Conservation (phyloP, 2,797 vertebrate genomes). For the Nyctibius grandis region DNA sequence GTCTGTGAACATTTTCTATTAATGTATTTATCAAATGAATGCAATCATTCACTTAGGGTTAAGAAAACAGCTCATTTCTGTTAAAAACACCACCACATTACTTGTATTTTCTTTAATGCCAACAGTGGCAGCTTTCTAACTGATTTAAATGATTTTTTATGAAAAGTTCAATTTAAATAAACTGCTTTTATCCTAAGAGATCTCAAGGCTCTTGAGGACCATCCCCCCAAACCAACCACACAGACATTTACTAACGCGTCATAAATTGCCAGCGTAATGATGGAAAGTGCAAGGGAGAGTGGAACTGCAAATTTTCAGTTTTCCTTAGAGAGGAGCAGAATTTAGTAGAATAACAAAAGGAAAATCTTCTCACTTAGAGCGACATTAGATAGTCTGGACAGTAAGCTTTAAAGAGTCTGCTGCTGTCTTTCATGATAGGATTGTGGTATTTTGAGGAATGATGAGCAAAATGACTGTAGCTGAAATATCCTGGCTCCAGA, state of each 20-base stretch:
- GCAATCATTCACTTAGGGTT: neutral
- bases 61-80: neutral
- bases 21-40: conserved; percentile 35
- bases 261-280: neutral
- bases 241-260: neutral
- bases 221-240: neutral
- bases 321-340: neutral
- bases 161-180: neutral
- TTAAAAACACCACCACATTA: neutral
- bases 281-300: neutral
- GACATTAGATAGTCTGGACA: neutral
- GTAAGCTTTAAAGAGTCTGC: neutral
- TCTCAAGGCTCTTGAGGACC: neutral
- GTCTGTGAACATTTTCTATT: conserved; percentile 18
- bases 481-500: neutral
- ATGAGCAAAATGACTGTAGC: neutral
- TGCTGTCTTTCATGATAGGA: neutral
- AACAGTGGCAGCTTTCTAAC: neutral
- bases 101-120: neutral
- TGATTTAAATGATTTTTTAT: neutral
- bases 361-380: neutral
- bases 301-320: neutral
- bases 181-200: neutral
- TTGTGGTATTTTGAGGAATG: neutral
- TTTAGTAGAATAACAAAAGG: neutral